These are phyloP conservation scores for Solenodon paradoxus DNA, from an alignment of 2,113 vertebrate genomes.

Conservation along the genomic window DNA sequence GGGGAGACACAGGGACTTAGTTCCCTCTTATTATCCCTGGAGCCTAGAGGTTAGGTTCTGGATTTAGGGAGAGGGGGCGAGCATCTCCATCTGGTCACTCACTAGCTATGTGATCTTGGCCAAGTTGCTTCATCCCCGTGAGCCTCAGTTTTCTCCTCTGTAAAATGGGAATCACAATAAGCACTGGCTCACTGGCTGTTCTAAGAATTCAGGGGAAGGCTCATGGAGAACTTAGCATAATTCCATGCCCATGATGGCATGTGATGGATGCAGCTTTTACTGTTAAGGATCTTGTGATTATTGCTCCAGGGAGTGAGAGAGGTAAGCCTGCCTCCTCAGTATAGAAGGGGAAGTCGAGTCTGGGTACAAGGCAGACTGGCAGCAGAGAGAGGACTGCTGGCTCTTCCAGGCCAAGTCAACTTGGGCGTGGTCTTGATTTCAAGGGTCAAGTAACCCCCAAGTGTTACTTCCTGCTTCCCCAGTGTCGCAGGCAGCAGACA, in stretches of 20 bases:
- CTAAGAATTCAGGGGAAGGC: accelerated
- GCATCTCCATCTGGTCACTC: neutral
- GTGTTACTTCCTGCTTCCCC: neutral
- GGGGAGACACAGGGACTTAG: neutral
- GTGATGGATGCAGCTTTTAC: accelerated
- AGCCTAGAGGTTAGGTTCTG: neutral
- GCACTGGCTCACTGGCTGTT: accelerated
- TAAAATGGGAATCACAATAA: neutral
- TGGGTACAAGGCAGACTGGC: neutral
- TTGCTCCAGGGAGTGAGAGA: neutral
- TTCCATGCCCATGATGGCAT: accelerated
- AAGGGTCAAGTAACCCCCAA: no score
- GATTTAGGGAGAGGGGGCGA: neutral
- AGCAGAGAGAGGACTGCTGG: neutral
- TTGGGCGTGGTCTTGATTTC: neutral
- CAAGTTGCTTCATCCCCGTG: neutral
- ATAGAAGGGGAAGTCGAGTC: neutral
- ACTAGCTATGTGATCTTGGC: neutral
- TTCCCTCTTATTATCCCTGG: neutral
- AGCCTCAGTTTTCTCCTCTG: neutral
- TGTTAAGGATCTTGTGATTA: accelerated
- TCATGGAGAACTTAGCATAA: accelerated
- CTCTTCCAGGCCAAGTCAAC: neutral
- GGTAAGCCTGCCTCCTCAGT: accelerated
- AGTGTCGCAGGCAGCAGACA: accelerated